A percentile compares a stretch with the other conserved stretches of the same genome.
These are phyloP conservation scores for Brachypalpus laphriformis DNA, from an alignment of 2,888 invertebrate genomes.

Conservation along the genomic window DNA sequence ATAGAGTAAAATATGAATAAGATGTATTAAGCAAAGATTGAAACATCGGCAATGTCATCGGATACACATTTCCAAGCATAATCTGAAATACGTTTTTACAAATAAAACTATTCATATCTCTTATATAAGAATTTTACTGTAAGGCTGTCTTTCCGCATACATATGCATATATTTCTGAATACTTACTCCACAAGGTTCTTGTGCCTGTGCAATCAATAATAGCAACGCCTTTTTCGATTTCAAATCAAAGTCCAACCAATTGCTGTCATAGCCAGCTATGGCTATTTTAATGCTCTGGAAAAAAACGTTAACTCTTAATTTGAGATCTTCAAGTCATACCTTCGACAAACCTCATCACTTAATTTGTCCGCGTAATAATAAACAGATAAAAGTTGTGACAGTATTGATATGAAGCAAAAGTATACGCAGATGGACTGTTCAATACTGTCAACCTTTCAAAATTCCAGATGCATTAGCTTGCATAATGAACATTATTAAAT, in stretches of 20 bases:
- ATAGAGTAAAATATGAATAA: slow-evolving; percentile 80
- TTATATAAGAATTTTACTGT: no score
- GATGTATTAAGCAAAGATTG: slow-evolving; percentile 79
- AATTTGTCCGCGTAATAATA: slow-evolving; percentile 81
- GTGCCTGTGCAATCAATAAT: slow-evolving; percentile 79
- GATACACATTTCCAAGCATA: slow-evolving; percentile 78
- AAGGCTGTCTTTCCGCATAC: no score
- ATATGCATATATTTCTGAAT: no score
- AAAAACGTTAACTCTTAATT: no score
- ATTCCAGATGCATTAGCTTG: no score
- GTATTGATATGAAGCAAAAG: slow-evolving; percentile 80
- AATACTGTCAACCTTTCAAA: slow-evolving; percentile 76
- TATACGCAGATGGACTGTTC: slow-evolving; percentile 78
- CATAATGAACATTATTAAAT: not conserved
- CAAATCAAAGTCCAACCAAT: slow-evolving; percentile 78
- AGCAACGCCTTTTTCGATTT: slow-evolving; percentile 76
- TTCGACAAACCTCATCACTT: slow-evolving; percentile 77
- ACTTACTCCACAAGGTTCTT: slow-evolving; percentile 75
- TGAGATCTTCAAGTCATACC: no score
- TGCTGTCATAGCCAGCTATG: slow-evolving; percentile 78
- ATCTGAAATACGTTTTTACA: slow-evolving; percentile 77
- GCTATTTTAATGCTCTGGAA: slow-evolving; percentile 34
- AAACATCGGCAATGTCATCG: slow-evolving; percentile 79
- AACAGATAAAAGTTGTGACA: slow-evolving; percentile 79
- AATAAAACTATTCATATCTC: not conserved